Percentiles rank a stretch among this genome's conserved stretches.
These are phyloP conservation scores for Callopanchax toddi DNA, from an alignment of 2,113 vertebrate genomes.

Conservation along the genomic window DNA sequence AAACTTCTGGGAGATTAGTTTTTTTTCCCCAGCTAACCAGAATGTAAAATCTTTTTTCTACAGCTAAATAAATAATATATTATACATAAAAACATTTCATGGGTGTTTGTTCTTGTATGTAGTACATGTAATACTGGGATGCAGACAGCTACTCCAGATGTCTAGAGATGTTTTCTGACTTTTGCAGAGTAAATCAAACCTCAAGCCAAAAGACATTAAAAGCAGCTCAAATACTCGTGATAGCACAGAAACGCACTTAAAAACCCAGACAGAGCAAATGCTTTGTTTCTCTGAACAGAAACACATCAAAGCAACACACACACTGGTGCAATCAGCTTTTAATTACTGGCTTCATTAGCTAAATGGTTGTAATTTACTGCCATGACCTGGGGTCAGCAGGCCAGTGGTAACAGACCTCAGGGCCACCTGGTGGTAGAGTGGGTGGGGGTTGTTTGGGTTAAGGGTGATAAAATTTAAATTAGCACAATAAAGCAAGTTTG, in stretches of 20 bases:
- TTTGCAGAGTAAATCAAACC: too few relatives aligned
- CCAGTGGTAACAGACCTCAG: constrained; percentile 64
- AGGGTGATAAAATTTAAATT: constrained; percentile 11
- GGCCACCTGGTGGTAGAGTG: constrained; percentile 27
- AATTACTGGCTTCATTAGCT: constrained; percentile 75
- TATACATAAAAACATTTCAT: too few relatives aligned
- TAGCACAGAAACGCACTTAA: neutral
- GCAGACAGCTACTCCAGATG: neutral
- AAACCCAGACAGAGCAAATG: too few relatives aligned
- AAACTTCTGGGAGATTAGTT: too few relatives aligned
- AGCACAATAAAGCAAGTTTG: neutral
- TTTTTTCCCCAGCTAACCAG: neutral
- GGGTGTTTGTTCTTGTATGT: too few relatives aligned
- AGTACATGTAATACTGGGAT: too few relatives aligned
- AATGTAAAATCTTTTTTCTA: too few relatives aligned
- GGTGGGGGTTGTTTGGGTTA: too few relatives aligned
- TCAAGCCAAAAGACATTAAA: too few relatives aligned
- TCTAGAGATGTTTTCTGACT: too few relatives aligned
- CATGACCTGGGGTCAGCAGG: constrained; percentile 63
- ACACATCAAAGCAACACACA: constrained; percentile 28
- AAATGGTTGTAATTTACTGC: constrained; percentile 72
- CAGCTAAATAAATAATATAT: too few relatives aligned
- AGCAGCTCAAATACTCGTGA: neutral
- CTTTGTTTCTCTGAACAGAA: constrained; percentile 61
- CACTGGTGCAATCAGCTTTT: constrained; percentile 58